Evolutionary conservation across 2,888 invertebrate species (phyloP).

Genomic region (Netelia fuscicornis): DNA sequence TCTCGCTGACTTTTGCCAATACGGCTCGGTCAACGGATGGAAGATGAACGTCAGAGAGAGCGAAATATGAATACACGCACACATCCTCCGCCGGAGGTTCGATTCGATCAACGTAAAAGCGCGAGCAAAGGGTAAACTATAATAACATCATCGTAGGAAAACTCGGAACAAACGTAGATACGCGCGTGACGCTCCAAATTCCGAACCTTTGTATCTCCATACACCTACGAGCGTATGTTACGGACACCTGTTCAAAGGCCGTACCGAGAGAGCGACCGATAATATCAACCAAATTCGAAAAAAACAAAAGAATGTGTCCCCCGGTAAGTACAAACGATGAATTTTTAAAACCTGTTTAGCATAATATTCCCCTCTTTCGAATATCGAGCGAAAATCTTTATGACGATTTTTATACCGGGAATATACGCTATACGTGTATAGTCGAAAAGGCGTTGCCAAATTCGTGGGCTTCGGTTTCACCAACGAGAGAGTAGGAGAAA

Average conservation of each 20-base stretch:
- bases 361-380: slow-evolving; percentile 22
- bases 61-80: slow-evolving; percentile 43
- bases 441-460: background rate
- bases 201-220: background rate
- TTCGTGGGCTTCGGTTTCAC: background rate
- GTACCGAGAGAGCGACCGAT: background rate
- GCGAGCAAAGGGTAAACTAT: background rate
- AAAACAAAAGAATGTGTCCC: background rate
- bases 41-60: slow-evolving; percentile 26
- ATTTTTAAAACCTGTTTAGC: slow-evolving; percentile 34
- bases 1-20: slow-evolving; percentile 2
- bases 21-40: background rate
- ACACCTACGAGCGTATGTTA: background rate
- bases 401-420: background rate
- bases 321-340: background rate
- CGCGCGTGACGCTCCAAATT: background rate
- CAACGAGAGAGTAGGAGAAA: slow-evolving; percentile 11
- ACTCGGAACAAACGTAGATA: background rate
- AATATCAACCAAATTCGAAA: background rate
- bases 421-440: background rate
- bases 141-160: background rate
- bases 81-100: slow-evolving; percentile 28
- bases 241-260: background rate
- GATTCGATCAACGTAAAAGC: slow-evolving; percentile 47
- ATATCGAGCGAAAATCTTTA: slow-evolving; percentile 22